These are phyloP conservation scores for Apodemia hepburni DNA, from an alignment of 2,888 invertebrate species.

Conservation along the genomic window DNA sequence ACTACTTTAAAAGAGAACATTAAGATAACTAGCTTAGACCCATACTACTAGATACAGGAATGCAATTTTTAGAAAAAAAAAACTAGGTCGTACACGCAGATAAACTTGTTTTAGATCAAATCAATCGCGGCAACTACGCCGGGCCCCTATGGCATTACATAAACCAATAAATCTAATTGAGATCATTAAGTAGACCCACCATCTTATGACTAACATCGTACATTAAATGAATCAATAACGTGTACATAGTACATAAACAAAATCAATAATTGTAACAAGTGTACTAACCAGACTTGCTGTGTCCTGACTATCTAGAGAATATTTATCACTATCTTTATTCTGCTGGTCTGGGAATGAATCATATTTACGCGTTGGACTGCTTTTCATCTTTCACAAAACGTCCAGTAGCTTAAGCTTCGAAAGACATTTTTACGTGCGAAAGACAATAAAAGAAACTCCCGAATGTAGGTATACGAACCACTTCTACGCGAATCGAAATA, in stretches of 20 bases:
- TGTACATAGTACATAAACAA: slow-evolving; percentile 62
- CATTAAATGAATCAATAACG: slow-evolving; percentile 62
- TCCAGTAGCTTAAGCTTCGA: slow-evolving; percentile 57
- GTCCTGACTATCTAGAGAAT: slow-evolving; percentile 75
- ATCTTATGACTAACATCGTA: slow-evolving; percentile 37
- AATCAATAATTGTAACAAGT: slow-evolving; percentile 67
- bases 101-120: not conserved
- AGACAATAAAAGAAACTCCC: slow-evolving; percentile 54
- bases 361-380: slow-evolving; percentile 75
- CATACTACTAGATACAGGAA: not conserved
- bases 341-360: slow-evolving; percentile 71
- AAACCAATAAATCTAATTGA: not conserved
- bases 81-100: slow-evolving; percentile 1
- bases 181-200: slow-evolving; percentile 16
- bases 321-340: slow-evolving; percentile 71
- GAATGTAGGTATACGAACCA: slow-evolving; percentile 52
- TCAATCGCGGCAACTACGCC: slow-evolving; percentile 1
- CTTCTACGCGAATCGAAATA: slow-evolving; percentile 30
- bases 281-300: slow-evolving; percentile 75
- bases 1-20: slow-evolving; percentile 14
- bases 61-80: not conserved
- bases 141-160: not conserved
- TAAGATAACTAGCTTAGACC: slow-evolving; percentile 1
- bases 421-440: slow-evolving; percentile 59
- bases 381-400: slow-evolving; percentile 74